Base-by-base conservation (phyloP, 2,113 vertebrate species). In the Penelope pileata region DNA sequence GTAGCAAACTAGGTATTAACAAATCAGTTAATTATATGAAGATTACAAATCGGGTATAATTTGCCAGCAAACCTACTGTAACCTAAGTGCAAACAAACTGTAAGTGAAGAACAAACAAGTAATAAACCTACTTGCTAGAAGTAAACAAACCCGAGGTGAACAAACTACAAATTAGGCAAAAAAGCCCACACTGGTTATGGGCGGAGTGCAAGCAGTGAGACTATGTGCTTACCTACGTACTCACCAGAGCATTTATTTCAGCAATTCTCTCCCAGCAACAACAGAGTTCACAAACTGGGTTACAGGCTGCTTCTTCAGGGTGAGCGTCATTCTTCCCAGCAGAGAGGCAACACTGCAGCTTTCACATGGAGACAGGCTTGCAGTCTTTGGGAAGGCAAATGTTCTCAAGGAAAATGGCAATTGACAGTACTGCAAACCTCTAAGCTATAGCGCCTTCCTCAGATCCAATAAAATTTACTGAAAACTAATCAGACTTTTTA, bases 171-270 rank as follows among this genome's bases (percentile, higher is more conserved):
- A 94, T 88, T 63, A 96, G 54, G 50, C 24, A 85, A 83, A 91
- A 83, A 79, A 82, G 9, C 38, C 34, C 45, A n/a, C 43, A 22
- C n/a, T 15, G 62, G 43, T 47, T 72, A 64, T 26, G 70, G 50
- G 45, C 36, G 1, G 16, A 34, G 29, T 32, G 69, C 45, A 45
- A 70, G 72, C 34, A 83, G 42, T 21, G 50, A 70, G 23, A 67
- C 0, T 1, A 70, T 73, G 45, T 16, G 16, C 42, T 79, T 14
- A 0, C 56, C 83, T 60, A 40, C 1, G 0, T 1, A 0, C 38
- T 69, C 0, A 0, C 40, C 30, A 10, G 24, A 76, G 32, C 24
- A 18, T 69, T 93, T 93, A 48, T 32, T 59, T 83, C 59, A 83
- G 70, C 59, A 80, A 36, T 50, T 59, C 68, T 60, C 42, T 70